Conservation (phyloP, 2,797 vertebrate species). For the Nyctalus aviator region DNA sequence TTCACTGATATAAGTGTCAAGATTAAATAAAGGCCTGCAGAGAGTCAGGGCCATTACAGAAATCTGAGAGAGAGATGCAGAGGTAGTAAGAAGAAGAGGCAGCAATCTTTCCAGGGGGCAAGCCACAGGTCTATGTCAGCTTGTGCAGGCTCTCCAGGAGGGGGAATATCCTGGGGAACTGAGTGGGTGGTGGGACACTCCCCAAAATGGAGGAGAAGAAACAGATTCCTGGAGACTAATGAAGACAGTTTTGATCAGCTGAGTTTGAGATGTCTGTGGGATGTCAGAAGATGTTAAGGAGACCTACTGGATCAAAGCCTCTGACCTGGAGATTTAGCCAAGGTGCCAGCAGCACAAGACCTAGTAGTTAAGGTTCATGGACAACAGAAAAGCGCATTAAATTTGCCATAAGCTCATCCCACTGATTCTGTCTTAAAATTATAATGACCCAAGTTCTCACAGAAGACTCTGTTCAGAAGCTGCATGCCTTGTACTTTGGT, state of each 20-base stretch:
- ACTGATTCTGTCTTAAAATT: background rate
- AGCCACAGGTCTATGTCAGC: background rate
- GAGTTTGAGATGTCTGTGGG: background rate
- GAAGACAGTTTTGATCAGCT: background rate
- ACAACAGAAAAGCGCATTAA: background rate
- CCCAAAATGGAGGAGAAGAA: background rate
- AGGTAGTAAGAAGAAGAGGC: background rate
- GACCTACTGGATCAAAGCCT: background rate
- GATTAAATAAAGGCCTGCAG: background rate
- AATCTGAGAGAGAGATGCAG: background rate
- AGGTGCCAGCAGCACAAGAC: background rate
- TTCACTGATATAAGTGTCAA: background rate
- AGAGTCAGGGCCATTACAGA: background rate
- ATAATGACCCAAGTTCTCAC: background rate
- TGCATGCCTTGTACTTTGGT: slow-evolving; percentile 5
- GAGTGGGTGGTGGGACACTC: background rate
- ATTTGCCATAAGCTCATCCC: background rate
- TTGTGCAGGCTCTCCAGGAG: background rate
- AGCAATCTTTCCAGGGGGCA: background rate
- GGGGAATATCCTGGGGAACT: background rate
- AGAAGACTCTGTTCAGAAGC: slow-evolving; percentile 5
- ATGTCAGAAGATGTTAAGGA: background rate
- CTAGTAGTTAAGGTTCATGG: background rate
- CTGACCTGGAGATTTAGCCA: background rate
- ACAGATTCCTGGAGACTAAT: background rate